Conservation (phyloP, 2,797 vertebrate species). For the Rhyacichthys aspro region DNA sequence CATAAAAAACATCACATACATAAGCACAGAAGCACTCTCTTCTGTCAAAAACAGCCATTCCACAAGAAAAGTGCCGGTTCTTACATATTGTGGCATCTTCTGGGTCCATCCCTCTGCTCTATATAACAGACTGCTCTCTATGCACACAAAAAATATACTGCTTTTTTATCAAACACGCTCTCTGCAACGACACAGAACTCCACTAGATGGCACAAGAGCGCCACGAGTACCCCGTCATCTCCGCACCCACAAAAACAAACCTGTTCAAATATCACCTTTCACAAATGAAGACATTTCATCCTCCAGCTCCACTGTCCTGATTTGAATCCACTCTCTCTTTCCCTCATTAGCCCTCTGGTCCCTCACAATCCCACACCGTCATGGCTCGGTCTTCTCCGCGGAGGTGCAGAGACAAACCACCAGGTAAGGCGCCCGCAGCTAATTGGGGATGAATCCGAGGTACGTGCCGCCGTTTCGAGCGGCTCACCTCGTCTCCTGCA, state of each 20-base stretch:
- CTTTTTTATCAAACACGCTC: neutral
- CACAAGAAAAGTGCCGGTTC: neutral
- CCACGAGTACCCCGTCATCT: neutral
- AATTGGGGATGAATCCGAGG: slow-evolving; percentile 51
- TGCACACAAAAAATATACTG: neutral
- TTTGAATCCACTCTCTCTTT: slow-evolving; percentile 55
- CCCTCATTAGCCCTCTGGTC: slow-evolving; percentile 65
- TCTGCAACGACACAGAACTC: slow-evolving; percentile 4
- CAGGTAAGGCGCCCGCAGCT: slow-evolving; percentile 37
- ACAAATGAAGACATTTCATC: slow-evolving; percentile 55
- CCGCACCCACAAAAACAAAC: slow-evolving; percentile 24
- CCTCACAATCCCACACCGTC: slow-evolving; percentile 46
- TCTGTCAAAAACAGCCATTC: neutral
- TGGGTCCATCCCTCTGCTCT: neutral
- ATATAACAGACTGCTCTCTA: slow-evolving; percentile 17
- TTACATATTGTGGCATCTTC: slow-evolving; percentile 3
- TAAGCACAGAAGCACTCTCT: neutral
- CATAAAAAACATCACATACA: neutral
- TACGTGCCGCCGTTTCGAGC: slow-evolving; percentile 31
- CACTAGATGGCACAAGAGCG: slow-evolving; percentile 71
- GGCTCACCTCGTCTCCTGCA: slow-evolving; percentile 19
- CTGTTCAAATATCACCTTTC: slow-evolving; percentile 40
- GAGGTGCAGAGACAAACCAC: slow-evolving; percentile 33
- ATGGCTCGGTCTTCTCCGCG: slow-evolving; percentile 41
- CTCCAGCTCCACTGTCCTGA: slow-evolving; percentile 51